Evolutionary conservation across 1,140 invertebrate species (phyloP).

Genomic region (Drosophila nebulosa): DNA sequence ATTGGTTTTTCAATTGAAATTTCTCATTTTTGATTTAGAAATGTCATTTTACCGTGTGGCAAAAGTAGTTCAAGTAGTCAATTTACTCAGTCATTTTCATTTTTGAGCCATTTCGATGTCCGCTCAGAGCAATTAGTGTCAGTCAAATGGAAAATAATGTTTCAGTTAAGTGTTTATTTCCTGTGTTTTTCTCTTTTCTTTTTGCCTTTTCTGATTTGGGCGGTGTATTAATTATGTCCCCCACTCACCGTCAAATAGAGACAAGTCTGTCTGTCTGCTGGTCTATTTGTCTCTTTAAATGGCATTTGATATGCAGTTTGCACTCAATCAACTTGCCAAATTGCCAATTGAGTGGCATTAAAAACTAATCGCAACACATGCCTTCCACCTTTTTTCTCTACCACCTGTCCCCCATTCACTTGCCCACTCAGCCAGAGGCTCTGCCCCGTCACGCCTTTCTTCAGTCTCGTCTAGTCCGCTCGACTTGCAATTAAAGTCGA

Average conservation of each 20-base stretch:
- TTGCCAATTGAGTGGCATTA: constrained; percentile 53
- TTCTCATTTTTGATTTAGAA: too few species aligned
- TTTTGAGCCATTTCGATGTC: neutral
- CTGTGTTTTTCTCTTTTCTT: neutral
- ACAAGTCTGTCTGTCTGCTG: too few species aligned
- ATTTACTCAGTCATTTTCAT: too few species aligned
- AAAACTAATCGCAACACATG: constrained; percentile 57
- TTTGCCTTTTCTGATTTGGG: neutral
- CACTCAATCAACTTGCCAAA: constrained; percentile 23
- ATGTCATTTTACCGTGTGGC: neutral
- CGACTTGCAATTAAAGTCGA: constrained; percentile 53
- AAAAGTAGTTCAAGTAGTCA: neutral
- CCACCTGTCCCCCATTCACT: neutral
- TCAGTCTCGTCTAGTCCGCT: neutral
- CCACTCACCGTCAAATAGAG: neutral
- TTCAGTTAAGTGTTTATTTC: neutral
- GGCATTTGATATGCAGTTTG: neutral
- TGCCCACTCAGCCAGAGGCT: neutral
- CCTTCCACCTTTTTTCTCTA: neutral
- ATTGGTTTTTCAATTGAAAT: too few species aligned
- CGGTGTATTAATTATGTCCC: constrained; percentile 5
- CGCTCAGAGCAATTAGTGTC: neutral
- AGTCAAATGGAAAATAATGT: neutral
- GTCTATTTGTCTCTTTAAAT: constrained; percentile 17
- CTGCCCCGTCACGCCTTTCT: neutral